Evolutionary conservation across 2,113 vertebrate species (phyloP).

Genomic region (Donacobius atricapilla): DNA sequence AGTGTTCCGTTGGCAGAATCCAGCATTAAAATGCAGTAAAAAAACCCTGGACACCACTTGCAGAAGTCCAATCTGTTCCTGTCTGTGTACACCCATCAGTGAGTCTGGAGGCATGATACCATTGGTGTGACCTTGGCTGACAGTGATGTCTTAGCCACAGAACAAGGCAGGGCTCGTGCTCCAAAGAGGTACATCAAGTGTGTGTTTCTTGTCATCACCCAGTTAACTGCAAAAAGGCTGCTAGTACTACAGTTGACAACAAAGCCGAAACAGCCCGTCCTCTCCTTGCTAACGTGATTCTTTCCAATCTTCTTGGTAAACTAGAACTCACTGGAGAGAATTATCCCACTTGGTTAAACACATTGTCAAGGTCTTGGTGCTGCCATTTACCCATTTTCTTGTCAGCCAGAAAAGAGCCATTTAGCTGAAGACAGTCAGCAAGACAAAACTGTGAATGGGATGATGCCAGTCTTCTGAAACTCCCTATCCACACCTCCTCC

Average conservation of each 20-base stretch:
- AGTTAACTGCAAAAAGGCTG: background rate
- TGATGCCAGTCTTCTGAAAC: background rate
- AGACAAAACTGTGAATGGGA: background rate
- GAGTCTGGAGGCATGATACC: background rate
- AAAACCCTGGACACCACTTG: background rate
- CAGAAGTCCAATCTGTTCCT: background rate
- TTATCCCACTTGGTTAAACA: background rate
- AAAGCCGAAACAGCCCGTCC: background rate
- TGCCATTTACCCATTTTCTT: background rate
- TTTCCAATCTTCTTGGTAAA: background rate
- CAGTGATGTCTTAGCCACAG: background rate
- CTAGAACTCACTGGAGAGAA: background rate
- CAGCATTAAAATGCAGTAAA: background rate
- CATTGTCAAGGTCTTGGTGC: background rate
- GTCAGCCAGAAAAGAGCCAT: background rate
- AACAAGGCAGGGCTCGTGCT: background rate
- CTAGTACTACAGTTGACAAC: background rate
- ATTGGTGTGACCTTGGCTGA: background rate
- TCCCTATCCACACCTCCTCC: background rate
- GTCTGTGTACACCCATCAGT: background rate
- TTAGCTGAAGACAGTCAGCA: background rate
- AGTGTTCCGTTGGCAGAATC: background rate
- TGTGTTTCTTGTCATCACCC: background rate
- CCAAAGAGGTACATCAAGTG: background rate
- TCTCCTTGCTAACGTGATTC: background rate